Evolutionary conservation across 2,797 vertebrate genomes (phyloP).

Genomic region (Lycodopsis pacificus): DNA sequence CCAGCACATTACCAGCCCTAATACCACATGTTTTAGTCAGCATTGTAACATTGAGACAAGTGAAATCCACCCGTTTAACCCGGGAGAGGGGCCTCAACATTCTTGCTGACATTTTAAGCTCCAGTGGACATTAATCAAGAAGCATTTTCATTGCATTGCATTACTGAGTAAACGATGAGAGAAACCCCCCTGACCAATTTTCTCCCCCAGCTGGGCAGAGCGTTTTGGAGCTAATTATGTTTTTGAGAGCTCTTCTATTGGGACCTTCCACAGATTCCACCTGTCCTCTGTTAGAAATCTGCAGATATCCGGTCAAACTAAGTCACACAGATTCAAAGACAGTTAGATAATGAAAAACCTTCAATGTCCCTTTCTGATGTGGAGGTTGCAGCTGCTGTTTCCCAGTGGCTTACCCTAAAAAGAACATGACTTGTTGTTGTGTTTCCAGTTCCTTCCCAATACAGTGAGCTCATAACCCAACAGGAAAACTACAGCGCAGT

Average conservation of each 20-base stretch:
- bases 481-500: conserved; percentile 14
- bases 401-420: conserved; percentile 6
- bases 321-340: conserved; percentile 24
- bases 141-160: background rate
- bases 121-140: conserved; percentile 39
- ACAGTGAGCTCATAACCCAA: conserved; percentile 22
- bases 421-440: conserved; percentile 26
- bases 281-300: conserved; percentile 21
- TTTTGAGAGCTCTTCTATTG: conserved; percentile 30
- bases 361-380: conserved; percentile 17
- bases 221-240: conserved; percentile 32
- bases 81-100: background rate
- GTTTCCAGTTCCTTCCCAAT: conserved; percentile 24
- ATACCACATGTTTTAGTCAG: background rate
- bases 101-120: conserved; percentile 27
- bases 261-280: conserved; percentile 21
- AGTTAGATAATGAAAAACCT: conserved; percentile 31
- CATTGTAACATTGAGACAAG: conserved; percentile 9
- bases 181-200: conserved; percentile 13
- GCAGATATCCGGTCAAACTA: conserved; percentile 12
- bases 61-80: conserved; percentile 4
- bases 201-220: conserved; percentile 19
- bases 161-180: conserved; percentile 15
- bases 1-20: background rate
- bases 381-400: conserved; percentile 13